Evolutionary conservation across 2,888 invertebrate species (phyloP), one percentile per base, ranked within the genome.

Genomic region (Nomada goodeniana): DNA sequence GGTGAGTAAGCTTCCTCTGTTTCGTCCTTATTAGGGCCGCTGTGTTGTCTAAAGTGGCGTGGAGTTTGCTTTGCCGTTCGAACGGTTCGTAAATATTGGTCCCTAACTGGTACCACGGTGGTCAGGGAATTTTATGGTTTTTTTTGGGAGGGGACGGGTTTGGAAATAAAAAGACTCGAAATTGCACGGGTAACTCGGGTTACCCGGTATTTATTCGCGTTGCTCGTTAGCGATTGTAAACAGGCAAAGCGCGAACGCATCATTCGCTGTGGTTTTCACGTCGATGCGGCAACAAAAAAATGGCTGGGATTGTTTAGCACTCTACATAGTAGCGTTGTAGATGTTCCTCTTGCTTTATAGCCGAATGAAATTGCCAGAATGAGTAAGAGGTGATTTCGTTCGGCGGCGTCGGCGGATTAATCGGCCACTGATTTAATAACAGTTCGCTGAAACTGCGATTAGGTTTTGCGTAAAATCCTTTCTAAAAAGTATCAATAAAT

Each of bases 1-100:
- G 76, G 87, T 86, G 70, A 87, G 86, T 84, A 69, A 61, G 26
- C 26, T 18, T 23, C 42, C n/a, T 44, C 13, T 42, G 47, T 55
- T 63, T 10, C 9, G 20, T 13, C 26, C 23, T 26, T 57, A 36
- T 63, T 53, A 44, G 55, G 36, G 0, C 11, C 64, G n/a, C 11
- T 15, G 11, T n/a, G 13, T 60, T 18, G n/a, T 18, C 23, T 11
- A 9, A 20, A 9, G 10, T n/a, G 13, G 15, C 2, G 15, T 18
- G 5, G 36, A 36, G 26, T 13, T 23, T 1, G 13, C 15, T 59
- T 20, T 50, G 1, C 47, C 20, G 23, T 23, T 47, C 69, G 47
- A 29, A 47, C 20, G 52, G 20, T 76, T n/a, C 52, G 36, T 13
- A 65, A 59, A 65, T 53, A 59, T 53, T 59, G 29, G 7, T n/a